Base-by-base conservation (phyloP, 2,797 vertebrate species). In the Lepus oiostolus region DNA sequence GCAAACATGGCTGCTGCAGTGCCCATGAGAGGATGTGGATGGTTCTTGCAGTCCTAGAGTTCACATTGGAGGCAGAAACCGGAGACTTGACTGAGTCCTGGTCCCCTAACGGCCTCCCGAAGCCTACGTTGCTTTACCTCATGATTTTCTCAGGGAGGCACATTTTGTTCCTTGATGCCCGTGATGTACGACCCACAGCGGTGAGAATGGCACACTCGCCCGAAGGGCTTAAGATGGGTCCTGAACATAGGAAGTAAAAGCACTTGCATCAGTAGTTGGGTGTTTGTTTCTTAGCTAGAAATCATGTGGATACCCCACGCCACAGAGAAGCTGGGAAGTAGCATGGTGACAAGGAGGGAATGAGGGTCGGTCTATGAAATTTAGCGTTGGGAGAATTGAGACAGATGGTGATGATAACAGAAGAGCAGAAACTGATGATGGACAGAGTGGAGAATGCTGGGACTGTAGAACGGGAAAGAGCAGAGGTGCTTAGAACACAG, bases 401-500 rank as follows among this genome's bases (percentile, higher is more conserved):
- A 24, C 10, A 62, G n/a, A 19, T 17, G 22, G 2, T 38, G 47
- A 32, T 24, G 63, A 52, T n/a, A 47, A 47, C 8, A 42, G 35
- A 60, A 7, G 50, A 50, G 13, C 10, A 67, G 28, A 30, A n/a
- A 32, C 5, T 65, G 67, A 26, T 17, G 58, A 21, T 4, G 28
- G n/a, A 30, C 35, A 26, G 30, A 65, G 1, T 5, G 2, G 60
- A 16, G 13, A 14, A 26, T 17, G 4, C 42, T 54, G 17, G 13
- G 42, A 10, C 3, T 0, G 1, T 7, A 3, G 22, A 88, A 30
- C 5, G 28, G 38, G 5, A 30, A 22, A 65, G 13, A 90, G 24
- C 3, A n/a, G 19, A 17, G 12, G 16, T 35, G 32, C 30, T 24
- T 19, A 52, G 22, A 5, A 14, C 0, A 0, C 12, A 22, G 2